phyloP scores from a whole-genome alignment of 1,140 invertebrate species.

The Mya arenaria region DNA sequence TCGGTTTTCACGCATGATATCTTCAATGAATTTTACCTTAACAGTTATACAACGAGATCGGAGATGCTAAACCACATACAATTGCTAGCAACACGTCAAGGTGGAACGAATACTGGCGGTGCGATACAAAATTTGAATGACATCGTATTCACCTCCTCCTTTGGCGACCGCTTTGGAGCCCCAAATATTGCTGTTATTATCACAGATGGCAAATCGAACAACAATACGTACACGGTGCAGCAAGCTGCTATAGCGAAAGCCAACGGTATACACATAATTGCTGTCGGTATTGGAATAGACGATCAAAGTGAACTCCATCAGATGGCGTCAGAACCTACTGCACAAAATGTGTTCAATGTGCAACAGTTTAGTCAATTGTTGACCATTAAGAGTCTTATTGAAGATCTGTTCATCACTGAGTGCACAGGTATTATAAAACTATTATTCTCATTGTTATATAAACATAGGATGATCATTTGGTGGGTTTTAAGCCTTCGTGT shows the following conservation, averaged over 20 bases:
- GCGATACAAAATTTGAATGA: not conserved
- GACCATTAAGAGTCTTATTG: not conserved
- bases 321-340: not conserved
- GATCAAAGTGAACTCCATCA: not conserved
- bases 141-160: not conserved
- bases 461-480: no score
- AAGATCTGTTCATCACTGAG: not conserved
- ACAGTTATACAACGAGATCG: not conserved
- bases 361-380: not conserved
- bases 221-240: not conserved
- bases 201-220: not conserved
- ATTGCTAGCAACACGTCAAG: not conserved
- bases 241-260: no score
- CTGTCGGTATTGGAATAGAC: not conserved
- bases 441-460: no score
- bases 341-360: not conserved
- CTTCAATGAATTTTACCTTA: not conserved
- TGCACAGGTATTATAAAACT: not conserved
- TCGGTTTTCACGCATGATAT: no score
- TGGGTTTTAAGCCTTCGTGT: no score
- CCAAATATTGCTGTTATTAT: not conserved
- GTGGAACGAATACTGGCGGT: not conserved
- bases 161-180: not conserved
- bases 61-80: not conserved
- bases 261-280: not conserved